Evolutionary conservation across 2,888 invertebrate species (phyloP).

Genomic region (Ochlodes sylvanus): DNA sequence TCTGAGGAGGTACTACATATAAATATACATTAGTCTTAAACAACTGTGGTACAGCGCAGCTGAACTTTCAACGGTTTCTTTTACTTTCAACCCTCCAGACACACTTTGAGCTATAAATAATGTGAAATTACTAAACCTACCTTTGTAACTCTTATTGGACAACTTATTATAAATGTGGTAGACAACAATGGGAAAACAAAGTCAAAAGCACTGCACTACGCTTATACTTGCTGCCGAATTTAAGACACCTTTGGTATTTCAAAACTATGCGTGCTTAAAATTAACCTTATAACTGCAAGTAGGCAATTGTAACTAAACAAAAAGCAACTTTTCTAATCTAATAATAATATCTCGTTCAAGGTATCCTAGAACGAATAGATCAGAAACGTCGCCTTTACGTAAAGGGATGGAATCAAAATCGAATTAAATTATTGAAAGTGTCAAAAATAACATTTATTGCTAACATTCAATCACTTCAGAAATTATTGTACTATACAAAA

Average conservation of each 20-base stretch:
- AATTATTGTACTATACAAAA: background rate
- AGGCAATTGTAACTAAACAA: background rate
- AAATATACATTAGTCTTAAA: slow-evolving; percentile 60
- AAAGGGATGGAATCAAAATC: background rate
- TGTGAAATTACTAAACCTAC: slow-evolving; percentile 49
- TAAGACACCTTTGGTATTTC: slow-evolving; percentile 31
- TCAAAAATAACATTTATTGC: background rate
- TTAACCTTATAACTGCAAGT: background rate
- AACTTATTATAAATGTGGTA: slow-evolving; percentile 46
- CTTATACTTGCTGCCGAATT: slow-evolving; percentile 11
- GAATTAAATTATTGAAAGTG: background rate
- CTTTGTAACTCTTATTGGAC: slow-evolving; percentile 48
- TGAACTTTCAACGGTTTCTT: slow-evolving; percentile 47
- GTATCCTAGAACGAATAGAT: background rate
- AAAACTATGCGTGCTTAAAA: background rate
- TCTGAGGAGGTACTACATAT: slow-evolving; percentile 65
- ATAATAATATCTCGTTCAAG: too few relatives aligned
- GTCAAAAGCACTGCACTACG: slow-evolving; percentile 7
- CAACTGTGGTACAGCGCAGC: slow-evolving; percentile 55
- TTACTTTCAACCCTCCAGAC: slow-evolving; percentile 34
- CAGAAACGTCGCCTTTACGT: too few relatives aligned
- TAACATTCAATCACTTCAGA: background rate
- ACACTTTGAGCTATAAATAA: slow-evolving; percentile 53
- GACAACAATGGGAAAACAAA: slow-evolving; percentile 40
- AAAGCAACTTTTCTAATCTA: background rate